Percentiles rank a stretch among this genome's conserved stretches.
Evolutionary conservation across 2,113 vertebrate species (phyloP).

Genomic region (Thinocorus orbignyianus): DNA sequence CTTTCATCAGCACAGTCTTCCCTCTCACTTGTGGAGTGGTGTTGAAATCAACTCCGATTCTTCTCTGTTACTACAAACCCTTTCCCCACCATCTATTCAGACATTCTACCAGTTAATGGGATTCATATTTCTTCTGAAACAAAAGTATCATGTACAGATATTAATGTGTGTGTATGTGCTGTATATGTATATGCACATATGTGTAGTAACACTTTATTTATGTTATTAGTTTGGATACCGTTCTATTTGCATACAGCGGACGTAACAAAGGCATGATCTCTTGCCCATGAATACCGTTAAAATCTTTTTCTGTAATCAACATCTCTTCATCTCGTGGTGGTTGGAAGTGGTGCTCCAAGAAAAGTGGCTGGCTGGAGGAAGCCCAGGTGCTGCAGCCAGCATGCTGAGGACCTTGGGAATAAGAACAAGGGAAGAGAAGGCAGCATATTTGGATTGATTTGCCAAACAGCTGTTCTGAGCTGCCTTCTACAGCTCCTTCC

Average conservation of each 20-base stretch:
- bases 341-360: background rate
- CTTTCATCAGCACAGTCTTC: background rate
- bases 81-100: background rate
- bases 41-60: background rate
- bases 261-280: accelerated
- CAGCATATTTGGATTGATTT: background rate
- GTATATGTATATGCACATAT: background rate
- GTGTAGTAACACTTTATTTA: background rate
- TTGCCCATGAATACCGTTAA: background rate
- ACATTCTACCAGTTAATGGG: background rate
- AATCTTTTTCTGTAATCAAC: background rate
- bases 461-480: background rate
- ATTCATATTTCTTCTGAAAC: background rate
- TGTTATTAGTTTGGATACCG: background rate
- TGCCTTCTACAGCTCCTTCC: background rate
- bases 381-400: background rate
- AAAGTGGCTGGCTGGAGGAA: background rate
- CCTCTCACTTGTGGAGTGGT: background rate
- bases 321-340: background rate
- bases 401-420: accelerated
- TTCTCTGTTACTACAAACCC: background rate
- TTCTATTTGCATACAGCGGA: background rate
- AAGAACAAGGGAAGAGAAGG: background rate
- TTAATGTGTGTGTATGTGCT: background rate
- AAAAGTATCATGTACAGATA: background rate